A percentile compares a stretch with the other conserved stretches of the same genome.
Conservation (phyloP, 92 coral and sea anemone genomes). For the Desmophyllum pertusum region DNA sequence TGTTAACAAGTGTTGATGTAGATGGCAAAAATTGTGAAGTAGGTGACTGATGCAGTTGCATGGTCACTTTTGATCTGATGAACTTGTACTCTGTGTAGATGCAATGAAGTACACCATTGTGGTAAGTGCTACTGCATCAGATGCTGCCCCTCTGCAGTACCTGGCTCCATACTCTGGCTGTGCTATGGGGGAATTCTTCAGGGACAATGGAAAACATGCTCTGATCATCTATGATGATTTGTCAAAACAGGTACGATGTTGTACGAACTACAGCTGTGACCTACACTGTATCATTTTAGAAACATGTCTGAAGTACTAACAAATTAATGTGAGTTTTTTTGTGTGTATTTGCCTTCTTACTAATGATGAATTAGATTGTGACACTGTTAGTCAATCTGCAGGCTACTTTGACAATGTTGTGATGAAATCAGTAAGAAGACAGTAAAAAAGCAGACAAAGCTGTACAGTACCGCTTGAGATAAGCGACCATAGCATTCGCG, state of each 20-base stretch:
- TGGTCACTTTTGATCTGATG: not conserved
- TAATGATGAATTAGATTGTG: not conserved
- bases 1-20: not conserved
- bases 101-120: constrained; percentile 98
- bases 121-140: constrained; percentile 99
- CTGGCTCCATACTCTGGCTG: constrained; percentile 99
- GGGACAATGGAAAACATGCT: constrained; percentile 99
- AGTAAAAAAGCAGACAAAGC: not conserved
- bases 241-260: constrained; percentile 88
- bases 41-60: not conserved
- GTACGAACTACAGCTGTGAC: too few species aligned
- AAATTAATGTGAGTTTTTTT: not conserved
- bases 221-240: constrained; percentile 98
- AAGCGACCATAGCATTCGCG: too few species aligned
- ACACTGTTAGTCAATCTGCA: not conserved
- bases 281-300: too few species aligned
- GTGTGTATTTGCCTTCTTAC: not conserved
- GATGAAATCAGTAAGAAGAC: too few species aligned
- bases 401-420: not conserved
- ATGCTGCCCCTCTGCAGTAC: constrained; percentile 99
- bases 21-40: not conserved
- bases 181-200: constrained; percentile 99
- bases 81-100: constrained; percentile 52
- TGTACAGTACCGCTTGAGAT: too few species aligned
- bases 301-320: not conserved